phyloP scores from a whole-genome alignment of 2,113 vertebrate genomes.

The Sturnus vulgaris region DNA sequence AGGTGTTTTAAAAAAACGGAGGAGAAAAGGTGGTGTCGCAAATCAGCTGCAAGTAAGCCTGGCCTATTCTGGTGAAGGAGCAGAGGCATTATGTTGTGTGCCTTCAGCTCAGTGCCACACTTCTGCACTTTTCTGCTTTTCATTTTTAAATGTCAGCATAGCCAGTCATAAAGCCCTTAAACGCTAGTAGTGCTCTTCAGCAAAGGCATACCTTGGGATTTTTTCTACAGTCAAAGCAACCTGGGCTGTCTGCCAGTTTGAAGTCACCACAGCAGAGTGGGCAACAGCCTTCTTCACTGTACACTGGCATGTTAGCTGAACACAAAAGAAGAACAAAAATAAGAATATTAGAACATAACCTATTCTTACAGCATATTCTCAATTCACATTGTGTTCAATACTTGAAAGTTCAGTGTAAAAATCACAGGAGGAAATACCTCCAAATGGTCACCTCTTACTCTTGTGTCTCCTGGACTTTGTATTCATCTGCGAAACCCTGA shows the following conservation, averaged over 20 bases:
- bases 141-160: background rate
- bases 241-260: background rate
- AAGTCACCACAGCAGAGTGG: slow-evolving; percentile 68
- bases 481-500: slow-evolving; percentile 67
- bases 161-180: background rate
- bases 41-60: background rate
- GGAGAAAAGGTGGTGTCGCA: accelerated
- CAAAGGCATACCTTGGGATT: slow-evolving; percentile 53
- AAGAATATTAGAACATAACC: background rate
- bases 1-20: background rate
- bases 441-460: background rate
- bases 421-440: background rate
- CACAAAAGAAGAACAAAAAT: slow-evolving; percentile 24
- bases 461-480: slow-evolving; percentile 67
- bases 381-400: background rate
- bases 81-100: background rate
- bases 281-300: slow-evolving; percentile 72
- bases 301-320: background rate
- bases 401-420: background rate
- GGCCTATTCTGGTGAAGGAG: background rate
- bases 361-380: background rate
- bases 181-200: background rate
- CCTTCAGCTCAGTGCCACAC: background rate
- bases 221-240: slow-evolving; percentile 78
- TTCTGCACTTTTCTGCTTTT: background rate